Base-by-base conservation (phyloP, 92 coral and sea anemone species). In the Umimayanthus chanpuru region DNA sequence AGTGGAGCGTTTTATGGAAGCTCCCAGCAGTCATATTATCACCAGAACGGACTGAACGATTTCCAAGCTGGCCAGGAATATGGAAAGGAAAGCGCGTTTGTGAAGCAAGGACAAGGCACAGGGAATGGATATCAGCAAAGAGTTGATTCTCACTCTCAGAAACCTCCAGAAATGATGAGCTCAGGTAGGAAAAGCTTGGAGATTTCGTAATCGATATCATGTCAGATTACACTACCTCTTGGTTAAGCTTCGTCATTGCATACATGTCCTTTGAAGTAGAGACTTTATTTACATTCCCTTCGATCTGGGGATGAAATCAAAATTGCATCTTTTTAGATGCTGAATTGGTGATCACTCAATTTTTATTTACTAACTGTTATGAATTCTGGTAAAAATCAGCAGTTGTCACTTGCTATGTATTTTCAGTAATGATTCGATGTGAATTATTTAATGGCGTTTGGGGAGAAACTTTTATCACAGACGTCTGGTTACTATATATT, bases 1-100 rank as follows among this genome's bases (percentile, higher is more conserved):
- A 90, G 91, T 84, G 88, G 87, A 75, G 85, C 94, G 66, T 88
- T 92, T 89, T 94, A 96, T 88, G 96, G 92, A 81, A 93, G 92
- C 89, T 92, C 91, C 87, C 95, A 86, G 92, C 91, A 93, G 90
- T 58, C 98, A 77, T 91, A 88, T 87, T 88, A 47, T 87, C 89
- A 90, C 82, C 93, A 88, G 88, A 94, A 90, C 78, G 92, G 91
- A 68, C 82, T 91, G 87, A 93, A 93, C 88, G 92, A 92, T 89
- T 92, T 90, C 82, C 92, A 86, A 64, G 87, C 92, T 78, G 76
- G 93, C 28, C 86, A 81, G 75, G 86, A 81, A 43, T 76, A 44
- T 68, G 92, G 77, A 49, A 93, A 86, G 73, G 92, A 94, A 88
- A 92, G 91, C 65, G 90, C 79, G 25, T 79, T 90, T 81, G 61